Conservation (phyloP, 2,113 vertebrate genomes). For the Tachysurus fulvidraco region DNA sequence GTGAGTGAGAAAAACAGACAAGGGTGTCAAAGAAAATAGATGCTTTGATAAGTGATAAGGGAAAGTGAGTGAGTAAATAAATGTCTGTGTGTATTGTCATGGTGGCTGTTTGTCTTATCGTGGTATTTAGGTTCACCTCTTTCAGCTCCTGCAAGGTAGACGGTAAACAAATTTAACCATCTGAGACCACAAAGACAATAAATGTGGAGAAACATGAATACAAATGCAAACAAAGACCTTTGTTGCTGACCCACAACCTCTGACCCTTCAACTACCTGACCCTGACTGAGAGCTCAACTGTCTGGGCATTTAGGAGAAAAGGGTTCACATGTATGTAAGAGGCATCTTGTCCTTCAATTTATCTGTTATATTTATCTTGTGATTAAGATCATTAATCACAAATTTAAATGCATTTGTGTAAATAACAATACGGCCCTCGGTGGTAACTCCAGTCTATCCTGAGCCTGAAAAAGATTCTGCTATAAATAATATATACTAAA, state of each 20-base stretch:
- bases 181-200: slow-evolving; percentile 53
- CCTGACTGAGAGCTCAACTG: slow-evolving; percentile 32
- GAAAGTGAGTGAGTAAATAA: slow-evolving; percentile 44
- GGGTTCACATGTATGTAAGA: background rate
- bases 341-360: background rate
- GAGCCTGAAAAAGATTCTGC: background rate
- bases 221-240: slow-evolving; percentile 55
- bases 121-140: slow-evolving; percentile 29
- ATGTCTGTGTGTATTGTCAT: slow-evolving; percentile 33
- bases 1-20: background rate
- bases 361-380: background rate
- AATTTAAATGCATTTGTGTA: background rate
- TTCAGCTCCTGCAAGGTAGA: slow-evolving; percentile 24
- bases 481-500: background rate
- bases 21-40: background rate
- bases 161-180: slow-evolving; percentile 40
- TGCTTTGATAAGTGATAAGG: slow-evolving; percentile 27
- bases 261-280: slow-evolving; percentile 17
- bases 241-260: slow-evolving; percentile 59
- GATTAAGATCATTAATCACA: background rate
- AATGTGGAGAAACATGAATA: slow-evolving; percentile 56
- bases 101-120: slow-evolving; percentile 24
- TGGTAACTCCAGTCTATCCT: background rate
- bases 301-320: background rate
- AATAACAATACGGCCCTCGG: background rate